Conservation (phyloP, 2,888 invertebrate genomes). For the Sphinx pinastri region DNA sequence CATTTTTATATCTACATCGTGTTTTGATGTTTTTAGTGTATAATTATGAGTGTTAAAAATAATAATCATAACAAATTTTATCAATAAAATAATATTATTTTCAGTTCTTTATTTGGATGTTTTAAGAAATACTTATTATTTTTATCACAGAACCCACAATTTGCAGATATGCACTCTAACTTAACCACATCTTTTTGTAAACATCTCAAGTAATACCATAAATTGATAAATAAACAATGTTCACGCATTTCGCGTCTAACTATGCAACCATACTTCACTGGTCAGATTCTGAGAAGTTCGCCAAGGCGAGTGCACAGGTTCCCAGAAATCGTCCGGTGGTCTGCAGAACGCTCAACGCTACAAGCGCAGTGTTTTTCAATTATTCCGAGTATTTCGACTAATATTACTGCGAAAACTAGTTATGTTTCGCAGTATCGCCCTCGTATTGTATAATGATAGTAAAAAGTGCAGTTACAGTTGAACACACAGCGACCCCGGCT, state of each 20-base stretch:
- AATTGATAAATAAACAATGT: slow-evolving; percentile 46
- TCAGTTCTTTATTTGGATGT: background rate
- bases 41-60: no score
- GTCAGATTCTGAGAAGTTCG: slow-evolving; percentile 48
- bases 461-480: slow-evolving; percentile 56
- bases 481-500: slow-evolving; percentile 57
- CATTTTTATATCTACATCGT: background rate
- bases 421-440: slow-evolving; percentile 50
- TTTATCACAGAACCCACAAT: slow-evolving; percentile 35
- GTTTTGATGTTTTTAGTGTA: background rate
- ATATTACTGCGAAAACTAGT: slow-evolving; percentile 51
- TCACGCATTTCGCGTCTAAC: slow-evolving; percentile 38
- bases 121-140: background rate
- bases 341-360: slow-evolving; percentile 43
- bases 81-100: background rate
- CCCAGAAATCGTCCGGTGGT: slow-evolving; percentile 51
- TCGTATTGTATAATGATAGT: slow-evolving; percentile 29
- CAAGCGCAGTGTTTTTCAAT: slow-evolving; percentile 36
- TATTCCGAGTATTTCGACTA: slow-evolving; percentile 49
- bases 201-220: slow-evolving; percentile 40
- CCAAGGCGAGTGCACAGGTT: slow-evolving; percentile 44
- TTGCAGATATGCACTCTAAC: slow-evolving; percentile 28
- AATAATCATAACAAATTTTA: background rate
- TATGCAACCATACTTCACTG: slow-evolving; percentile 43
- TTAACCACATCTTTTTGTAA: slow-evolving; percentile 38